Conservation (phyloP, 2,113 vertebrate species). For the Mustela nigripes region DNA sequence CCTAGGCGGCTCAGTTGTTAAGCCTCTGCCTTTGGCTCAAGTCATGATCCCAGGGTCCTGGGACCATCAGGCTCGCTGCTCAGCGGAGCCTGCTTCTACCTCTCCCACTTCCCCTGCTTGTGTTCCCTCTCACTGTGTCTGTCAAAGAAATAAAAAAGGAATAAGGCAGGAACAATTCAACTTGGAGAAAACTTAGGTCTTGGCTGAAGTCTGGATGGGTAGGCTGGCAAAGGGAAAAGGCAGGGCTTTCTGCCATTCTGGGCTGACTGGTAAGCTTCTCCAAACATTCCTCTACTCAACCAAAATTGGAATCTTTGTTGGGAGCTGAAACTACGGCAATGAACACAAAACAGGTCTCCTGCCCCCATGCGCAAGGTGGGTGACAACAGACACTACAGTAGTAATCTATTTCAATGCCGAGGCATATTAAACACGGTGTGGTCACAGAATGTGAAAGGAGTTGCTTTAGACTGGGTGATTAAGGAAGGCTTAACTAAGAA, state of each 20-base stretch:
- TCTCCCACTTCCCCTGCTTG: too few species aligned
- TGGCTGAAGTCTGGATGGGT: not conserved
- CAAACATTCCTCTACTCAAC: not conserved
- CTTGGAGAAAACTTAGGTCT: not conserved
- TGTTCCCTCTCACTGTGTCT: too few species aligned
- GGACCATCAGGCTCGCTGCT: too few species aligned
- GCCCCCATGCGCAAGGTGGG: not conserved
- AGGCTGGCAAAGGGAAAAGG: not conserved
- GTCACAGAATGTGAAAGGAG: not conserved
- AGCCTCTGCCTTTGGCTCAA: too few species aligned
- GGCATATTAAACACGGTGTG: not conserved
- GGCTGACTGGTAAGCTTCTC: constrained; percentile 85
- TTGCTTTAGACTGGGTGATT: not conserved
- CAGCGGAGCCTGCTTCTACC: too few species aligned
- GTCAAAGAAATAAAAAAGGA: not conserved
- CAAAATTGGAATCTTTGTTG: not conserved
- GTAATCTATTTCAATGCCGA: not conserved
- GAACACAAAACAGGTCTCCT: not conserved
- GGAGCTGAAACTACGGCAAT: not conserved
- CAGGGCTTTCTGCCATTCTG: constrained; percentile 78
- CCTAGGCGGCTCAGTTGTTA: too few species aligned
- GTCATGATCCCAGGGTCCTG: too few species aligned
- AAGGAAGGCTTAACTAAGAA: not conserved
- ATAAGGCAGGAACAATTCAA: not conserved
- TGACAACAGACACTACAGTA: not conserved